Evolutionary conservation across 2,113 vertebrate species (phyloP), one percentile per base, ranked within the genome.

Genomic region (Paralichthys olivaceus): DNA sequence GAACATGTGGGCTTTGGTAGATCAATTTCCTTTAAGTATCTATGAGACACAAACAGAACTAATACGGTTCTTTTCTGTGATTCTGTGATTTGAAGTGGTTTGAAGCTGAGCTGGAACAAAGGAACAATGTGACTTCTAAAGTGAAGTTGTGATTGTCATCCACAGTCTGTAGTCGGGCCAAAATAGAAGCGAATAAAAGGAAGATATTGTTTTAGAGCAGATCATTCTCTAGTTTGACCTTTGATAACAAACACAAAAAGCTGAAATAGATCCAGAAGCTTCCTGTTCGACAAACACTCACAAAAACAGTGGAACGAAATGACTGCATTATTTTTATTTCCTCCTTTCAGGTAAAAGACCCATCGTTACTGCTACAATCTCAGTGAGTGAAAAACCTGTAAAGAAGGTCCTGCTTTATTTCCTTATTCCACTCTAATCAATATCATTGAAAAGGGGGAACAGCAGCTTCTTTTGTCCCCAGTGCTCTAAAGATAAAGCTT

Each of bases 401-500:
- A 86, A 23, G 77, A 15, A 45, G 37, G 69, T 55, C n/a, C n/a
- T 11, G 1, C 53, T 61, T 69, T 29, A 54, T 37, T 58, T 56
- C 62, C 43, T 69, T 26, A 65, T 69, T 66, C 62, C 26, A 47
- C 69, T 77, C 47, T 56, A 62, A 63, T 65, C 71, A 56, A 69
- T 26, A 63, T 29, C 22, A 68, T 65, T 49, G 22, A 71, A 68
- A 69, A 32, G 40, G 56, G 12, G 49, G 40, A 72, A 70, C 26
- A 32, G 61, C 29, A 69, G 47, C 9, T 15, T 49, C 53, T 62
- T 45, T 45, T 56, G 45, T 73, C 59, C 56, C 76, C 4, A 9
- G 69, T n/a, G 59, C 49, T 64, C 25, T 63, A n/a, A 43, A 74
- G 53, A 74, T 19, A 40, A 65, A 29, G 40, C 59, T 62, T 47